Evolutionary conservation across 2,888 invertebrate genomes (phyloP), one percentile per base, ranked within the genome.

Genomic region (Cosmia pyralina): DNA sequence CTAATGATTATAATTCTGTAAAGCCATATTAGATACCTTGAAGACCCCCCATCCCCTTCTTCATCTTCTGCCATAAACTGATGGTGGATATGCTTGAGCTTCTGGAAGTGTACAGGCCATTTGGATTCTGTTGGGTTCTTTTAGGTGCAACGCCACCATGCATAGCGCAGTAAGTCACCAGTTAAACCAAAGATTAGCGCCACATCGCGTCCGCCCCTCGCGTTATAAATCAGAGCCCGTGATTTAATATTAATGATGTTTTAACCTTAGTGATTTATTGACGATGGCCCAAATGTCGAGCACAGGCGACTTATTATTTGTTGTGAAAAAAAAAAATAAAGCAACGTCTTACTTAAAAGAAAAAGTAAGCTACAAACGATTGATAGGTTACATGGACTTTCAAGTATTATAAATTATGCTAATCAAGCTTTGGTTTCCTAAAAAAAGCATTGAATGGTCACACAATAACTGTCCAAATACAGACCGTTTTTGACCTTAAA

Each of bases 211-310:
- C 89, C 86, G 88, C 83, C 91, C 93, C 92, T 90, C 88, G 88
- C 88, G 87, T 87, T 88, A 92, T 94, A 94, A 93, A 94, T 94
- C 95, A 93, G 88, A 82, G 85, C 83, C 87, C 90, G 88, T 95
- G 96, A 96, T 96, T 95, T 95, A 95, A 96, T 96, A 96, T 96
- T 96, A 96, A 96, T 96, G 96, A 95, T 93, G 94, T 94, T 95
- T 95, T 95, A 96, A 95, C 96, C 94, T 94, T 93, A 94, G 93
- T 95, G 96, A 96, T 96, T 96, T 96, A 96, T 95, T 90, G 90
- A 78, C 76, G 58, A 62, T 88, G 93, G 89, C 77, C n/a, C 85
- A 89, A 91, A 83, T 0, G 15, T 65, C 0, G 53, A 52, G 79
- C 10, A 57, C 7, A 8, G 63, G 84, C 81, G 82, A 38, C 2